Conservation (phyloP, 2,888 invertebrate species). For the Spilosoma lubricipeda region DNA sequence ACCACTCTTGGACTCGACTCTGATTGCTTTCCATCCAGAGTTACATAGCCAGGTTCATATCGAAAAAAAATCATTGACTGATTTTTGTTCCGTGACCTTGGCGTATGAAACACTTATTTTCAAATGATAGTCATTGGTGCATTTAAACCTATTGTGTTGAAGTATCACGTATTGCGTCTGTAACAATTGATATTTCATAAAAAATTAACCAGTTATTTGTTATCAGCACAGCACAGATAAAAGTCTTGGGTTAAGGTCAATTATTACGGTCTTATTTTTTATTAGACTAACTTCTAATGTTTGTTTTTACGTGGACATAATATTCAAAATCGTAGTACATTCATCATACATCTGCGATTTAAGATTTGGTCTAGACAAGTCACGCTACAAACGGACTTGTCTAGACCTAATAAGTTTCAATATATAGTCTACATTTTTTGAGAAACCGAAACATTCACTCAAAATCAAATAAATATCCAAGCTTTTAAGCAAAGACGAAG, state of each 20-base stretch:
- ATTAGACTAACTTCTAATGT: background rate
- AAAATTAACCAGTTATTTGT: background rate
- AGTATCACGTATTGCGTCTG: background rate
- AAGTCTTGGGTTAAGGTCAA: constrained; percentile 2
- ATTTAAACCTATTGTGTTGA: background rate
- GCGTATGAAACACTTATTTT: background rate
- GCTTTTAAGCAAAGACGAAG: background rate
- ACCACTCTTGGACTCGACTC: too few species aligned
- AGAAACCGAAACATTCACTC: background rate
- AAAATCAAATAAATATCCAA: background rate
- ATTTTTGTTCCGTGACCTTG: background rate
- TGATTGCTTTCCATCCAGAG: too few species aligned
- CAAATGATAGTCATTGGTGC: background rate
- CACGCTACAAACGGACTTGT: background rate
- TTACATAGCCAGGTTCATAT: too few species aligned
- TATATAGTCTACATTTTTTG: background rate
- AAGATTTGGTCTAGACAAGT: background rate
- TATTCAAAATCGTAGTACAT: background rate
- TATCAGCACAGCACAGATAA: constrained; percentile 3
- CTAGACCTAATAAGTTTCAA: background rate
- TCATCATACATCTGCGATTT: background rate
- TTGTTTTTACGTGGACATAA: background rate
- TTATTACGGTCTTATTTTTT: constrained; percentile 1
- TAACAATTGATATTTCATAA: background rate
- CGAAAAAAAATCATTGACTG: background rate